Conservation (phyloP, 2,888 invertebrate genomes). For the Agrotis segetum region DNA sequence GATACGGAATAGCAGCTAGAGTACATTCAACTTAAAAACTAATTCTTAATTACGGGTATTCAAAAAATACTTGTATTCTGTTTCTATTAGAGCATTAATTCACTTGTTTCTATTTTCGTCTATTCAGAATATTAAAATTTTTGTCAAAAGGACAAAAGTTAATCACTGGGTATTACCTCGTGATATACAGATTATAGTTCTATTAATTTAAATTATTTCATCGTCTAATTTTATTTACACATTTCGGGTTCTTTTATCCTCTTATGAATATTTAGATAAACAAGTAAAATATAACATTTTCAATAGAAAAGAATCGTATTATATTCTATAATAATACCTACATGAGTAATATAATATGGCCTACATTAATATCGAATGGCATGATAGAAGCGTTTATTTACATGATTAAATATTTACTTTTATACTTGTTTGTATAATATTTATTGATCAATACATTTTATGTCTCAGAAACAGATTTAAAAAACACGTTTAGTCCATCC, state of each 20-base stretch:
- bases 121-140: neutral
- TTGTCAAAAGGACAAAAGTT: neutral
- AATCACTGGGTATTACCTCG: too few relatives aligned
- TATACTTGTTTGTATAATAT: conserved; percentile 27
- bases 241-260: neutral
- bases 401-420: conserved; percentile 8
- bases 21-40: conserved; percentile 23
- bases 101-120: neutral
- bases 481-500: conserved; percentile 9
- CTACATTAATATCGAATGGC: conserved; percentile 56
- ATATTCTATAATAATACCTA: neutral
- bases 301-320: conserved; percentile 1
- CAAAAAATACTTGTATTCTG: conserved; percentile 10
- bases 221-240: conserved; percentile 22
- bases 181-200: conserved; percentile 9
- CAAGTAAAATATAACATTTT: conserved; percentile 24
- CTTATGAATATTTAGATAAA: conserved; percentile 21
- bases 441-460: neutral
- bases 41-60: neutral
- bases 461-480: neutral
- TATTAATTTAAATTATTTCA: too few relatives aligned
- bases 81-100: conserved; percentile 7
- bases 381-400: conserved; percentile 46
- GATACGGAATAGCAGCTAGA: neutral
- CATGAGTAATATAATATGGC: conserved; percentile 44